These are phyloP conservation scores for Sicus ferrugineus DNA, from an alignment of 2,888 invertebrate species.

Conservation along the genomic window DNA sequence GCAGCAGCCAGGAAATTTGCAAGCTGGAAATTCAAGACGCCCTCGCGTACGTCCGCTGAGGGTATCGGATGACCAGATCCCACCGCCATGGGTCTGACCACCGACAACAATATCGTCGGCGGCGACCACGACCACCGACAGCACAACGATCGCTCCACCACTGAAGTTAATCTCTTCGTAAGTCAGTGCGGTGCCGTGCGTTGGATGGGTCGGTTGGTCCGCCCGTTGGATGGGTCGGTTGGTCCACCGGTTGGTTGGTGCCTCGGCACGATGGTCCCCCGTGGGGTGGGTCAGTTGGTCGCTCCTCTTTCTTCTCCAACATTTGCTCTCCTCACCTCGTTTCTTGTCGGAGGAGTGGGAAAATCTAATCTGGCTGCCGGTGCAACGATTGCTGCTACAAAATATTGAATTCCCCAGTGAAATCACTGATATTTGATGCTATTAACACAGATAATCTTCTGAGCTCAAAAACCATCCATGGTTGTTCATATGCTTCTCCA, in stretches of 20 bases:
- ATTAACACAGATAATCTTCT: conserved; percentile 55
- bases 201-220: no score
- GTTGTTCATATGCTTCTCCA: not conserved
- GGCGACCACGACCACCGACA: no score
- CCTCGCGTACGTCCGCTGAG: not conserved
- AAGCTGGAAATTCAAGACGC: not conserved
- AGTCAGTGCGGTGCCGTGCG: no score
- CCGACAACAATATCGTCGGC: no score
- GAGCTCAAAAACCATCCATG: conserved; percentile 9
- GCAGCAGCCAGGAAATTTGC: not conserved
- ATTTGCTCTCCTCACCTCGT: conserved; percentile 24
- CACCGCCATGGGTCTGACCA: no score
- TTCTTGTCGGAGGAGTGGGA: conserved; percentile 47
- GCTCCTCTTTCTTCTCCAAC: not conserved
- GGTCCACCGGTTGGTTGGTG: no score
- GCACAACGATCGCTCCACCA: no score
- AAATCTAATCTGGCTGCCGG: conserved; percentile 46
- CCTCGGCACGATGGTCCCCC: no score
- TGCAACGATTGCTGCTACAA: conserved; percentile 20
- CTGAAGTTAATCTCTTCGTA: no score
- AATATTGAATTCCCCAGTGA: conserved; percentile 52
- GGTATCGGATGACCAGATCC: no score
- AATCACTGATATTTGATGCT: conserved; percentile 61
- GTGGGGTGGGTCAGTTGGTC: no score
- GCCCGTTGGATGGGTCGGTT: no score